Percentiles rank a stretch among this genome's conserved stretches.
These are phyloP conservation scores for Centrocercus urophasianus DNA, from an alignment of 2,113 vertebrate genomes.

Conservation along the genomic window DNA sequence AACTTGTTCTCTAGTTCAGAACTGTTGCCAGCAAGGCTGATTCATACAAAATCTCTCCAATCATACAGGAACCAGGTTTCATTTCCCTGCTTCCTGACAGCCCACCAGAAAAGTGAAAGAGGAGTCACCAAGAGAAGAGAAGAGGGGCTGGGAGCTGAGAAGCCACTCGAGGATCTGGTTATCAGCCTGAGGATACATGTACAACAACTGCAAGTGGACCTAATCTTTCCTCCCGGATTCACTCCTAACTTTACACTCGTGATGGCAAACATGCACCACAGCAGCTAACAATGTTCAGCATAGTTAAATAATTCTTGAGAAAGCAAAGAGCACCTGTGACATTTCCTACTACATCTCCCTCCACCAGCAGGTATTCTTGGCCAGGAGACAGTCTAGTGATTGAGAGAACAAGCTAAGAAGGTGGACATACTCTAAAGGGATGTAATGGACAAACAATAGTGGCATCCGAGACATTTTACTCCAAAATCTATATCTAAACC, in stretches of 20 bases:
- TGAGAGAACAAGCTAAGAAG: not conserved
- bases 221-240: slow-evolving; percentile 52
- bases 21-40: slow-evolving; percentile 60
- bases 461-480: not conserved
- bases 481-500: not conserved
- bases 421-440: not conserved
- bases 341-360: not conserved
- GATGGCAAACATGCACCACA: not conserved
- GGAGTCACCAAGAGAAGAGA: slow-evolving; percentile 26
- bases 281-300: not conserved
- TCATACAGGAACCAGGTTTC: slow-evolving; percentile 71
- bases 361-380: not conserved
- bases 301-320: not conserved
- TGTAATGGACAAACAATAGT: not conserved
- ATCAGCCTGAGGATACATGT: slow-evolving; percentile 33
- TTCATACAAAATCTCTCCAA: slow-evolving; percentile 52
- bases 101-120: slow-evolving; percentile 69
- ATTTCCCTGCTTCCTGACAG: slow-evolving; percentile 65
- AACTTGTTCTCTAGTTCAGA: slow-evolving; percentile 55
- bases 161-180: slow-evolving; percentile 20
- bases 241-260: slow-evolving; percentile 49
- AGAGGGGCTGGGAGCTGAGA: slow-evolving; percentile 16
- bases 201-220: slow-evolving; percentile 16
- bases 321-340: not conserved
- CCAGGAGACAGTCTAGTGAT: not conserved